Base-by-base conservation (phyloP, 2,888 invertebrate species). In the Leucoma salicis region DNA sequence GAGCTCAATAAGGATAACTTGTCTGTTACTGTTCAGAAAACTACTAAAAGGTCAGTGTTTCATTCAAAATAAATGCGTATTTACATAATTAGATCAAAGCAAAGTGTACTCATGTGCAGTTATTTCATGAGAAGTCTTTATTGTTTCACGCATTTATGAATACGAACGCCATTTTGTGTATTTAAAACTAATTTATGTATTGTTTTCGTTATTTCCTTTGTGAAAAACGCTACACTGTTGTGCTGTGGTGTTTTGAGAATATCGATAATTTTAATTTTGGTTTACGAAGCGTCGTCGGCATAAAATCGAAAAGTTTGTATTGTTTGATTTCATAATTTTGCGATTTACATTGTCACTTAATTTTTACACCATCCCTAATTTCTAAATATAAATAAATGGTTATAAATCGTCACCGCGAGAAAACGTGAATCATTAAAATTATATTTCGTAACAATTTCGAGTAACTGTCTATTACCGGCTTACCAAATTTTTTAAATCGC, bases 131-230 rank as follows among this genome's bases (percentile, higher is more conserved):
- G 84, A 82, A 73, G 70, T 65, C 53, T 59, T n/a, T 79, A 82
- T 84, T 84, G 83, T 82, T 80, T 76, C 71, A 65, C 66, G 68
- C 63, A 68, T 70, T 78, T 74, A 70, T 66, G 63, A 70, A 73
- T 73, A 70, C 69, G 70, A 70, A 70, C 83, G 85, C 84, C 84
- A 85, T 85, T 85, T 85, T 85, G 82, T 62, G 53, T 63, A 53
- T 53, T 67, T 61, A n/a, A 14, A 15, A 15, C 15, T n/a, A 14
- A 29, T 8, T n/a, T 14, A 58, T 32, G 32, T 14, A 11, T 15
- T 8, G 3, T 16, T 6, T 31, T 15, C 15, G 3, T 2, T 12
- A 13, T 42, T 25, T 46, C 34, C 27, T 15, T 35, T 37, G 42
- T 33, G 27, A 33, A 1, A 15, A 29, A 33, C 31, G 31, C 40